Evolutionary conservation across 2,113 vertebrate genomes (phyloP), one percentile per base, ranked within the genome.

Genomic region (Stomatorhinus ivindoensis): DNA sequence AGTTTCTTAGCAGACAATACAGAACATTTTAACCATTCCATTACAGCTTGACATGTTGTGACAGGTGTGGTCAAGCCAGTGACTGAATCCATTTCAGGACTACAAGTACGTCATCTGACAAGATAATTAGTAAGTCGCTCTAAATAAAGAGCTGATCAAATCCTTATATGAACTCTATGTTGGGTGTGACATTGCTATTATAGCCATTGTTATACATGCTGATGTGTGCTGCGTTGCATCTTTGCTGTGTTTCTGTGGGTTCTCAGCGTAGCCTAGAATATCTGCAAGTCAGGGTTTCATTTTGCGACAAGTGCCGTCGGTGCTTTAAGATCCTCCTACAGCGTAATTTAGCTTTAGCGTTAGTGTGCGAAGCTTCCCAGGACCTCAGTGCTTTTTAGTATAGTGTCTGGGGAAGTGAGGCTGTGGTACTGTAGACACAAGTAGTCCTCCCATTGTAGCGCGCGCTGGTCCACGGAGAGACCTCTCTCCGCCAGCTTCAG

Each of bases 381-480:
- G 19, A 65, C 50, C 76, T 91, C 90, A 9, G 91, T 93, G 80
- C 92, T 84, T 0, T 90, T 93, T 50, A 80, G 88, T 17, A 97
- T 69, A 0, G 58, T 91, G 47, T 95, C 90, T 0, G 94, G 91
- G 0, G 95, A 94, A 84, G 92, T 92, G 4, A 94, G 92, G 3
- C 94, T 89, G 80, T 98, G 92, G 88, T 97, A 97, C 1, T 95
- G 95, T 86, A 97, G 94, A 90, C 95, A 95, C 90, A 98, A 92
- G 90, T 93, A 95, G 89, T 97, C 96, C 92, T 97, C 96, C 31
- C 96, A 95, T 21, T 94, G 84, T 76, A 93, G 87, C 44, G 11
- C 48, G 1, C 87, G 13, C 76, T 86, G 0, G 73, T 94, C 0
- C 3, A 69, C 24, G 0, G 89, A 0, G 51, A 95, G 90, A 6